Base-by-base conservation (phyloP, 2,888 invertebrate species). In the Aelia acuminata region DNA sequence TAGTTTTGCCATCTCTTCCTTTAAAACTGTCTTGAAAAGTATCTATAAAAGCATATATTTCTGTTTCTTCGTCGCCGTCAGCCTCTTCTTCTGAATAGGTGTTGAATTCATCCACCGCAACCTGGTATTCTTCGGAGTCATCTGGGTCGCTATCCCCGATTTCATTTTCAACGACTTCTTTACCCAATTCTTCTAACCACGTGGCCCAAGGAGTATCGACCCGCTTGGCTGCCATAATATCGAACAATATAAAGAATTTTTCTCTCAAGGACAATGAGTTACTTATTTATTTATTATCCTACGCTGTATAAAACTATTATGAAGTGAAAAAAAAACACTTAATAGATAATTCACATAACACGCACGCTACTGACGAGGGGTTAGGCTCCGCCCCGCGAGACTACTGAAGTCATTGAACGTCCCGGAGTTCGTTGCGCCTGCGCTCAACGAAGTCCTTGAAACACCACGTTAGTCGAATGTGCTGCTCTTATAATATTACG, bases 81-180 rank as follows among this genome's bases (percentile, higher is more conserved):
- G 18, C 5, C 63, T 70, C 63, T 5, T 11, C n/a, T 3, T 80
- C 80, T 5, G 80, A 43, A 35, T 80, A 43, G n/a, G 43, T n/a
- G 43, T 47, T 47, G 80, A 2, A n/a, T 5, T 43, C 80, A 13
- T 7, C 39, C 35, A 43, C 39, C 43, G 43, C 43, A 11, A 80
- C 43, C 10, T 80, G 80, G 20, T 80, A 39, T 22, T 80, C 80
- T 43, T 80, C 43, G 15, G n/a, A 13, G 80, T 80, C 80, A 80
- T 80, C 80, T 80, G 80, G 80, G 80, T 80, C 80, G 80, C 80
- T 80, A 43, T 80, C 80, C n/a, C 43, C 80, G 3, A 80, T 80
- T 80, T 47, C 80, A 22, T 3, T 22, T 47, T 43, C 43, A 3
- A 43, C 80, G n/a, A 43, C 43, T 39, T 80, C 80, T 47, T 47